Conservation (phyloP, 2,888 invertebrate genomes). For the Eristalis intricaria region DNA sequence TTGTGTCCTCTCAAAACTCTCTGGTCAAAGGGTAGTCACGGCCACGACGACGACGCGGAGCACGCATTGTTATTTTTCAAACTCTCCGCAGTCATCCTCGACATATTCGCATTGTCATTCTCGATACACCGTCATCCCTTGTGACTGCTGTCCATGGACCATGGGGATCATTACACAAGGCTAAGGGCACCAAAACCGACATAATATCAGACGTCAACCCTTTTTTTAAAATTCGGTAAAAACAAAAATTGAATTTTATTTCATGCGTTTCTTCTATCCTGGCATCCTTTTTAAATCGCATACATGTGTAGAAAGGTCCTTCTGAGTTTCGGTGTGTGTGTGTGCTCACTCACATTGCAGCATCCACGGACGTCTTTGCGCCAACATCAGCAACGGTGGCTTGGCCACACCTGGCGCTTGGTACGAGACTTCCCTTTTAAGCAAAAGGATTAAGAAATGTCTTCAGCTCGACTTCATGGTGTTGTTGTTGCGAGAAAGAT, state of each 20-base stretch:
- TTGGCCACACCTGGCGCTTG: constrained; percentile 63
- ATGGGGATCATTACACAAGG: constrained; percentile 30
- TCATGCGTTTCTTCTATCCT: constrained; percentile 50
- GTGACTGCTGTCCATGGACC: constrained; percentile 18
- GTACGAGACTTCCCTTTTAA: too few species aligned
- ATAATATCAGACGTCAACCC: constrained; percentile 56
- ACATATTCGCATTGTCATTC: constrained; percentile 56
- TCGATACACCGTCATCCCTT: constrained; percentile 47
- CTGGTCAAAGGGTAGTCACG: constrained; percentile 62
- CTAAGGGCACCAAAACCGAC: constrained; percentile 18
- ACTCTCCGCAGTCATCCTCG: constrained; percentile 47
- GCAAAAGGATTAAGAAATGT: constrained; percentile 61
- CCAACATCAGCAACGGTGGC: constrained; percentile 31
- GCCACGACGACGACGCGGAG: not conserved
- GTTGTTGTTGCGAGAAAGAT: constrained; percentile 32
- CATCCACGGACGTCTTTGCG: constrained; percentile 41
- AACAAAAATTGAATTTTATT: constrained; percentile 28
- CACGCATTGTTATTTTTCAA: constrained; percentile 42
- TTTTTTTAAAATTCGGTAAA: constrained; percentile 59
- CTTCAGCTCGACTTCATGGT: not conserved
- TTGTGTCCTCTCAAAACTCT: constrained; percentile 28
- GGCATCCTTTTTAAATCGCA: constrained; percentile 29
- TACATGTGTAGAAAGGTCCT: not conserved
- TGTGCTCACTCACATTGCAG: not conserved
- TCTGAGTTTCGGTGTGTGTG: constrained; percentile 21